These are phyloP conservation scores for Bombus huntii DNA, from an alignment of 1,140 invertebrate genomes.

Conservation along the genomic window DNA sequence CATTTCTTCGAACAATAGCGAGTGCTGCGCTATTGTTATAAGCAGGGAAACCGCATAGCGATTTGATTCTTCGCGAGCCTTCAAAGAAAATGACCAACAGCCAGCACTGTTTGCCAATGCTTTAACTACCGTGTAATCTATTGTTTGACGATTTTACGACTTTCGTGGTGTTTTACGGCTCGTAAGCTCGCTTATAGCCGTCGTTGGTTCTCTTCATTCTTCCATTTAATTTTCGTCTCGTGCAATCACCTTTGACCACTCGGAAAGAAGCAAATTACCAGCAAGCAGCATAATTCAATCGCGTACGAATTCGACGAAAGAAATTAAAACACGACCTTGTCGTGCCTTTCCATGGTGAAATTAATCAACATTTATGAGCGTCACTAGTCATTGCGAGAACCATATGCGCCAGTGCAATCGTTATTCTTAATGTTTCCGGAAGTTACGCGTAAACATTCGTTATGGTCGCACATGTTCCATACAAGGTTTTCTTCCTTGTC, in stretches of 20 bases:
- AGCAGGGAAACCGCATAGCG: not conserved
- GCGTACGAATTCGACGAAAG: not conserved
- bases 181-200: too few relatives aligned
- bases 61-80: not conserved
- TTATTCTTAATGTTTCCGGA: constrained; percentile 15
- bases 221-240: not conserved
- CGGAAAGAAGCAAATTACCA: not conserved
- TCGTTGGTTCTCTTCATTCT: not conserved
- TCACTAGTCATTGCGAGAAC: not conserved
- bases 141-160: constrained; percentile 23
- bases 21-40: not conserved
- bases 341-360: not conserved
- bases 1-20: not conserved
- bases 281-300: not conserved
- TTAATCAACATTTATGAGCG: not conserved
- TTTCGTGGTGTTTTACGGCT: not conserved
- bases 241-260: not conserved
- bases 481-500: not conserved
- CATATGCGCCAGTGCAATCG: constrained; percentile 3
- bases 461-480: constrained; percentile 1
- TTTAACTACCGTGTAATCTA: constrained; percentile 5
- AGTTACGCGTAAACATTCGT: not conserved
- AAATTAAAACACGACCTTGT: not conserved
- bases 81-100: constrained; percentile 4
- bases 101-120: constrained; percentile 1